Evolutionary conservation across 64 coral and sea anemone genomes (phyloP).

Genomic region (Pocillopora damicornis): DNA sequence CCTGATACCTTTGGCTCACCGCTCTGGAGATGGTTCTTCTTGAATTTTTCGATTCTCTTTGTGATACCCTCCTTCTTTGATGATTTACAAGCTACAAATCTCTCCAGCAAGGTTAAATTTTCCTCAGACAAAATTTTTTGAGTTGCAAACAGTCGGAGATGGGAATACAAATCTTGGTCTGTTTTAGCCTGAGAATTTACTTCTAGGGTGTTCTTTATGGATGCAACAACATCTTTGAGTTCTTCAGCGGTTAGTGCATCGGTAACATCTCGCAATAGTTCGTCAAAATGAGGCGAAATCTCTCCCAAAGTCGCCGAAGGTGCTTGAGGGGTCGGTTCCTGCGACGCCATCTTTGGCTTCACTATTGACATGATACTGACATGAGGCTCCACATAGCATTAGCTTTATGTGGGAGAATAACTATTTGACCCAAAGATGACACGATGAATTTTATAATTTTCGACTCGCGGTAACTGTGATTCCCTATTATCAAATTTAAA

Average conservation of each 20-base stretch:
- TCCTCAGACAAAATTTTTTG: slow-evolving; percentile 1
- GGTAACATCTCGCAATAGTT: background rate
- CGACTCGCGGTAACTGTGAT: too few species aligned
- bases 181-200: background rate
- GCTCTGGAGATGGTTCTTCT: background rate
- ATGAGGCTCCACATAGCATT: slow-evolving; percentile 3
- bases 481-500: too few species aligned
- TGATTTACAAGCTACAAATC: slow-evolving; percentile 1
- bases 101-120: background rate
- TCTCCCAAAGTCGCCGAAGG: background rate
- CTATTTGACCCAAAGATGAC: background rate
- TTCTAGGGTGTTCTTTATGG: background rate
- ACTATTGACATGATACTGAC: background rate
- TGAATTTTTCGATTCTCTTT: background rate
- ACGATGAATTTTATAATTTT: background rate
- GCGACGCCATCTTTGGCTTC: slow-evolving; percentile 1
- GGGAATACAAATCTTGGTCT: slow-evolving; percentile 1
- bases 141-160: background rate
- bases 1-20: background rate
- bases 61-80: background rate
- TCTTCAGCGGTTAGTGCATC: background rate
- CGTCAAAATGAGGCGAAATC: background rate
- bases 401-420: background rate
- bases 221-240: background rate
- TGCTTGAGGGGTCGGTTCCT: background rate